Evolutionary conservation across 2,888 invertebrate genomes (phyloP).

Genomic region (Pyrochroa serraticornis): DNA sequence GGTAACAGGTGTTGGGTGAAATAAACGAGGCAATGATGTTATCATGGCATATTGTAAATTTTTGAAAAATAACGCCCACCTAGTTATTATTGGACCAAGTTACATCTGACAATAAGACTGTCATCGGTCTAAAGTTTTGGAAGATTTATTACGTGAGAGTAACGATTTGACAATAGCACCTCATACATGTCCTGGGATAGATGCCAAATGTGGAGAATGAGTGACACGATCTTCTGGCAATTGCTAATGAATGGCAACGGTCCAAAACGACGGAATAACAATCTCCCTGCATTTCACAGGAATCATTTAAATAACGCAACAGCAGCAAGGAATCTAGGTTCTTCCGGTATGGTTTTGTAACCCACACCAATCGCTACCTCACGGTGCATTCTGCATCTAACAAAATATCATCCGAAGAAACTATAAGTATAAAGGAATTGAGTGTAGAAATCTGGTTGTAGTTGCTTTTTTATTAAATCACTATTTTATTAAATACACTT

Average conservation of each 20-base stretch:
- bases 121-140: conserved; percentile 6
- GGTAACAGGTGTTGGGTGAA: conserved; percentile 42
- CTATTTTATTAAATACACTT: too few relatives aligned
- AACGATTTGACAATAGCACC: conserved; percentile 29
- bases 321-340: too few relatives aligned
- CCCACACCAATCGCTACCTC: too few relatives aligned
- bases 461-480: too few relatives aligned
- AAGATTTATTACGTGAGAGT: conserved; percentile 22
- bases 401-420: too few relatives aligned
- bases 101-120: neutral
- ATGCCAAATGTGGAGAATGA: conserved; percentile 29
- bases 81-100: too few relatives aligned
- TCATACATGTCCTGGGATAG: conserved; percentile 22
- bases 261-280: conserved; percentile 18
- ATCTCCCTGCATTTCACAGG: conserved; percentile 1
- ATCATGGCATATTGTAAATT: too few relatives aligned
- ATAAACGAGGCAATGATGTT: conserved; percentile 1
- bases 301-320: neutral
- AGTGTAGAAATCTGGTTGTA: too few relatives aligned
- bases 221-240: conserved; percentile 30
- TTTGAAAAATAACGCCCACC: too few relatives aligned
- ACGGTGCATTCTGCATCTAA: too few relatives aligned
- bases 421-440: too few relatives aligned
- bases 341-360: too few relatives aligned
- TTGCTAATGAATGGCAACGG: conserved; percentile 22